Evolutionary conservation across 2,888 invertebrate species (phyloP).

Genomic region (Halictus ligatus): DNA sequence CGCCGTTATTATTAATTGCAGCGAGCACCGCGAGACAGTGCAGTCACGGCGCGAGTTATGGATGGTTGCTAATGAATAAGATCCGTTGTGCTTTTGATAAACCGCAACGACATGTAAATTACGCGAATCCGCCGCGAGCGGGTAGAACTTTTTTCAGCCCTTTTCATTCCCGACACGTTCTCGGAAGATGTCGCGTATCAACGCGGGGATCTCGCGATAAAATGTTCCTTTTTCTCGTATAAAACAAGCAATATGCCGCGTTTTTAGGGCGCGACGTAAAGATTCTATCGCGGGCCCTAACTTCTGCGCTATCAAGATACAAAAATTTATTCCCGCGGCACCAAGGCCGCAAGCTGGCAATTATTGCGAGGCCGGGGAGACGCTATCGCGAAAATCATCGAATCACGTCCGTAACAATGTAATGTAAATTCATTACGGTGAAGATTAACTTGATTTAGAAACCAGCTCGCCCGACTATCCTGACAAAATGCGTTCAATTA

Average conservation of each 20-base stretch:
- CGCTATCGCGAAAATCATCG: constrained; percentile 26
- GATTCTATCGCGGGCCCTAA: constrained; percentile 51
- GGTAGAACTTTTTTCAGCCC: not conserved
- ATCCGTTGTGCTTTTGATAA: not conserved
- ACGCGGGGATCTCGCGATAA: constrained; percentile 45
- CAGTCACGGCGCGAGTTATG: not conserved
- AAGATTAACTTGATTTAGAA: not conserved
- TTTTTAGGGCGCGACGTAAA: constrained; percentile 58
- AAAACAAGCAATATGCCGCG: constrained; percentile 58
- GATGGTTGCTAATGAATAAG: not conserved
- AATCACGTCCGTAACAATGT: constrained; percentile 6
- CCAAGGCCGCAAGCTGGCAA: constrained; percentile 30
- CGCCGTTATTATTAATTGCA: too few species aligned
- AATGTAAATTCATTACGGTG: constrained; percentile 7
- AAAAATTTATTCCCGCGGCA: constrained; percentile 50
- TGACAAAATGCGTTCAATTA: not conserved
- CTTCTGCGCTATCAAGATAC: constrained; percentile 52
- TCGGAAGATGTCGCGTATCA: constrained; percentile 54
- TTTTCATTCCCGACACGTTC: constrained; percentile 52
- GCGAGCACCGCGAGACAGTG: not conserved
- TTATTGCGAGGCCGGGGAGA: constrained; percentile 31
- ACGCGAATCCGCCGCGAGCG: constrained; percentile 3
- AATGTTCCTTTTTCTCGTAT: constrained; percentile 54
- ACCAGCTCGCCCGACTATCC: not conserved
- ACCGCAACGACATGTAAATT: not conserved